A percentile compares a stretch with the other conserved stretches of the same genome.
Evolutionary conservation across 2,113 vertebrate genomes (phyloP).

Genomic region (Oncorhynchus mykiss): DNA sequence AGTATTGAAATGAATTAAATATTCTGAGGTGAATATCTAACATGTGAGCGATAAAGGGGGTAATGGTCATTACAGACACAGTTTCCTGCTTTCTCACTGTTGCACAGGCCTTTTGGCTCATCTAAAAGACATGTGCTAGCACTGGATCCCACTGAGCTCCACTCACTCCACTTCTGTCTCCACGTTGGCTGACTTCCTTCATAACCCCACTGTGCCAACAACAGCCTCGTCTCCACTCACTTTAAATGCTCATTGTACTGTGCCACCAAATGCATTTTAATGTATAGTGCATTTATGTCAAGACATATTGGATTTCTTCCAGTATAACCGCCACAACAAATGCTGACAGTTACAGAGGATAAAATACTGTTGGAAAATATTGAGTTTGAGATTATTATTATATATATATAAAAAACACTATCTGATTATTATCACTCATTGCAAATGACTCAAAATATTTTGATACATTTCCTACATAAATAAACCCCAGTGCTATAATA

Average conservation of each 20-base stretch:
- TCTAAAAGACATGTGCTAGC: constrained; percentile 75
- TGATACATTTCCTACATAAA: constrained; percentile 56
- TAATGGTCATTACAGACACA: constrained; percentile 41
- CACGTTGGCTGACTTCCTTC: constrained; percentile 61
- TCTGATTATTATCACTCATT: not conserved
- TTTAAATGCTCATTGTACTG: constrained; percentile 10
- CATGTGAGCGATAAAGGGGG: not conserved
- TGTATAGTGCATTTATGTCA: not conserved
- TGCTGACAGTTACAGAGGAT: not conserved
- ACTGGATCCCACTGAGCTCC: constrained; percentile 68
- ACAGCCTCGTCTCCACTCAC: constrained; percentile 36
- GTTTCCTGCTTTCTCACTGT: constrained; percentile 53
- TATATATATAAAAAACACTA: no score
- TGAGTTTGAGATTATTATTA: no score
- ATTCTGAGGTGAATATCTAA: not conserved
- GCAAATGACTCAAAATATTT: not conserved
- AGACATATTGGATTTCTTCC: not conserved
- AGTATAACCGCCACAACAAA: not conserved
- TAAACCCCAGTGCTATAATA: constrained; percentile 53
- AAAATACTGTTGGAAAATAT: constrained; percentile 19
- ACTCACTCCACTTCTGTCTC: constrained; percentile 69
- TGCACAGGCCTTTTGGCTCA: constrained; percentile 66
- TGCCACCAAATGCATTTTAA: not conserved
- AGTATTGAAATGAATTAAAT: not conserved
- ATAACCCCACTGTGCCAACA: constrained; percentile 62